Base-by-base conservation (phyloP, 2,888 invertebrate species). In the Cosmorhoe ocellata region DNA sequence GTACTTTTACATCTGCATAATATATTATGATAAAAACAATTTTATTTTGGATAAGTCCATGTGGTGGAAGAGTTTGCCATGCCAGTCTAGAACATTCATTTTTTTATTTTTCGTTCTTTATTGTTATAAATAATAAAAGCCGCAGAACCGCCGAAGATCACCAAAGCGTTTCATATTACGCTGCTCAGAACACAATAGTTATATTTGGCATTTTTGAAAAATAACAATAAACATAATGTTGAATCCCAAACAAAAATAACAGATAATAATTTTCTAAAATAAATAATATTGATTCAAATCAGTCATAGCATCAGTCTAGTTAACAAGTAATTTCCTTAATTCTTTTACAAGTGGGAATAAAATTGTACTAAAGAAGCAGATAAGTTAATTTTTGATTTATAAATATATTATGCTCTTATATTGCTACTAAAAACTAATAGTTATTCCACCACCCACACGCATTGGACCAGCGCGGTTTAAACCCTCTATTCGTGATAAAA, bases 281-380 rank as follows among this genome's bases (percentile, higher is more conserved):
- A 86, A 87, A 85, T 84, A 85, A 86, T 88, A 89, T 89, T 88
- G 88, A 88, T 88, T 85, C 77, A 79, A 83, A 79, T 89, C 88
- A 89, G 88, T 89, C 88, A 75, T 79, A 79, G 74, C 73, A 74
- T 89, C 88, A 88, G 88, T 88, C 88, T 83, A 86, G 71, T 75
- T 59, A 73, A 69, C 68, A 48, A 57, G 53, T 60, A 58, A 54
- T 56, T 57, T 52, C 28, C 49, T 49, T 49, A 32, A 55, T 64
- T 58, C 61, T 66, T 66, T 59, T 61, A 59, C 54, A 63, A 63
- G 65, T 61, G 61, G 58, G 59, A 63, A 70, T 64, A 59, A 61
- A 64, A 66, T 69, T 72, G 66, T 64, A 70, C 64, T 71, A 69
- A 66, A 59, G 58, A 70, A 67, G 65, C 67, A 54, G 63, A 59